A percentile compares a stretch with the other conserved stretches of the same genome.
phyloP scores from a whole-genome alignment of 2,113 vertebrate species.

The Artemisiospiza belli region DNA sequence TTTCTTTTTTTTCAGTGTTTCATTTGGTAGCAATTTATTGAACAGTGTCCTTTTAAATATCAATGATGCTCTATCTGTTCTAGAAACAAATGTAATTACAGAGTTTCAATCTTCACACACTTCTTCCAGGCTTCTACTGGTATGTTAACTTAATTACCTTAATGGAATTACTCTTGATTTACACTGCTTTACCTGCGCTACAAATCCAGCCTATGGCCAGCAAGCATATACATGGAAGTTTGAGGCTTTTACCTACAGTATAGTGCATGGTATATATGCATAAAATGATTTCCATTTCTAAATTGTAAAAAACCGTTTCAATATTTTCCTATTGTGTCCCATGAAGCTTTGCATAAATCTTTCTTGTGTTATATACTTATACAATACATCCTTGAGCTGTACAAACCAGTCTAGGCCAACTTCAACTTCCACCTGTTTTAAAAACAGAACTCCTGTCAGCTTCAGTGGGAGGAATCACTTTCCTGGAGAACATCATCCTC shows the following conservation, averaged over 20 bases:
- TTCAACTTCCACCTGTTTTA: background rate
- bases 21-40: slow-evolving; percentile 44
- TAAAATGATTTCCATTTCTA: slow-evolving; percentile 30
- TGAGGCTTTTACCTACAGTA: background rate
- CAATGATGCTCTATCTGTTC: background rate
- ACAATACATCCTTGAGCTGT: background rate
- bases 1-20: background rate
- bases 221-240: background rate
- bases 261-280: background rate
- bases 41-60: slow-evolving; percentile 34
- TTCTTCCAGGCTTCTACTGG: background rate
- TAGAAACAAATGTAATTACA: slow-evolving; percentile 63
- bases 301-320: background rate
- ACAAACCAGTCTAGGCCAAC: background rate
- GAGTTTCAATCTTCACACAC: slow-evolving; percentile 11
- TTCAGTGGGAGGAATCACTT: background rate
- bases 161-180: slow-evolving; percentile 33
- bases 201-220: background rate
- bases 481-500: background rate
- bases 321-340: slow-evolving; percentile 31
- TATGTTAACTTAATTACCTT: slow-evolving; percentile 8
- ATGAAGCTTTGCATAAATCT: background rate
- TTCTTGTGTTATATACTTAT: background rate
- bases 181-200: background rate
- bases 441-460: background rate